phyloP scores from a whole-genome alignment of 1,140 invertebrate genomes.

The Drosophila erecta region DNA sequence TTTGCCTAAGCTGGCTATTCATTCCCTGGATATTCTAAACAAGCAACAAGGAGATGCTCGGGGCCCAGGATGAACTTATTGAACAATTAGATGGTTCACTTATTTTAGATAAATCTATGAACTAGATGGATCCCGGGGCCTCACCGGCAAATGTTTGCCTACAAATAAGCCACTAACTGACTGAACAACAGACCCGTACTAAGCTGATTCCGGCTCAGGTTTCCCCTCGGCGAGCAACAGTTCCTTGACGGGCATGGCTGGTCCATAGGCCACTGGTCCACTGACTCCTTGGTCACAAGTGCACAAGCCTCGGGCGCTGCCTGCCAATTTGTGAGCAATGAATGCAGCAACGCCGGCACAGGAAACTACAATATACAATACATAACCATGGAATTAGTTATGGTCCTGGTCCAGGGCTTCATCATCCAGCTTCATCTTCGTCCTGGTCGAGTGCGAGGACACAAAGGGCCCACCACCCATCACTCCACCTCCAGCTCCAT shows the following conservation, averaged over 20 bases:
- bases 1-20: constrained; percentile 80
- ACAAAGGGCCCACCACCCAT: constrained; percentile 32
- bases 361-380: constrained; percentile 80
- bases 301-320: constrained; percentile 43
- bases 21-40: constrained; percentile 77
- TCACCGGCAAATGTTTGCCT: constrained; percentile 32
- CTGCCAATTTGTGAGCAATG: constrained; percentile 77
- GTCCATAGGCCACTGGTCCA: constrained; percentile 1
- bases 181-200: constrained; percentile 29
- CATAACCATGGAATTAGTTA: constrained; percentile 79
- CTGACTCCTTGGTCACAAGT: constrained; percentile 37
- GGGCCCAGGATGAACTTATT: constrained; percentile 61
- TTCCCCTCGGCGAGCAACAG: constrained; percentile 39
- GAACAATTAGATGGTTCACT: constrained; percentile 78
- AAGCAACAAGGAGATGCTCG: constrained; percentile 65
- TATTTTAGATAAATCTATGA: constrained; percentile 63
- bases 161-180: constrained; percentile 58
- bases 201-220: constrained; percentile 14
- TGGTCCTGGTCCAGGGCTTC: constrained; percentile 40
- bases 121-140: constrained; percentile 48
- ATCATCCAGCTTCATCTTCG: background rate
- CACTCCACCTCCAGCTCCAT: constrained; percentile 1
- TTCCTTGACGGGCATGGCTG: constrained; percentile 11
- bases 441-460: constrained; percentile 15
- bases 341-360: constrained; percentile 63